Percentiles rank a stretch among this genome's conserved stretches.
Conservation (phyloP, 2,888 invertebrate genomes). For the Noctua comes region DNA sequence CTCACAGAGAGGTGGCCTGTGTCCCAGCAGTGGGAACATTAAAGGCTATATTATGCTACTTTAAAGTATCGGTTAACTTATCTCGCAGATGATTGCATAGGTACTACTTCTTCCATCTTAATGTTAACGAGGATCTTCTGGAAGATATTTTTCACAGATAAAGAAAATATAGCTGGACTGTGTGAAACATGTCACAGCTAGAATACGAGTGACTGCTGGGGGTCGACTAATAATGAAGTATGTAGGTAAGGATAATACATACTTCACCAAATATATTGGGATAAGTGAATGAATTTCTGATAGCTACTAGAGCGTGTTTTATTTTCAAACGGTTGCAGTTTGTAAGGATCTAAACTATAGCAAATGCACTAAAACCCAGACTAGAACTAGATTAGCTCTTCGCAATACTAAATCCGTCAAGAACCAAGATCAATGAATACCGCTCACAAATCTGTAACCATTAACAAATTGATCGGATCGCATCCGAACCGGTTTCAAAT, state of each 20-base stretch:
- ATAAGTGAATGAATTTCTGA: background rate
- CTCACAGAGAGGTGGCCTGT: too few species aligned
- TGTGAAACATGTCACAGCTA: background rate
- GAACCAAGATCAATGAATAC: constrained; percentile 41
- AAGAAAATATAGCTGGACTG: background rate
- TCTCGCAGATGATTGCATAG: background rate
- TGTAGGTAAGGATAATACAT: background rate
- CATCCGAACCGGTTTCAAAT: constrained; percentile 15
- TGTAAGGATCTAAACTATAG: background rate
- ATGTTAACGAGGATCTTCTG: background rate
- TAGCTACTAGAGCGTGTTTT: background rate
- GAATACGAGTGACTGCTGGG: background rate
- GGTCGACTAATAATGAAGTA: background rate
- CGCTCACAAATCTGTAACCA: constrained; percentile 34
- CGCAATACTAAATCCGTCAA: constrained; percentile 17
- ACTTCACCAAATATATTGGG: background rate
- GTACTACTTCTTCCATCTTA: background rate
- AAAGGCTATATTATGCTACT: too few species aligned
- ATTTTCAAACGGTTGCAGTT: background rate
- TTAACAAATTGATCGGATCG: constrained; percentile 50
- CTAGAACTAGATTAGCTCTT: background rate
- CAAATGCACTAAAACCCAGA: background rate
- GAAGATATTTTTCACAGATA: background rate
- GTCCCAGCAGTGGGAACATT: too few species aligned
- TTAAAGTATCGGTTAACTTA: too few species aligned